These are phyloP conservation scores for Cheirogaleus medius DNA, from an alignment of 2,113 vertebrate genomes.

Conservation along the genomic window DNA sequence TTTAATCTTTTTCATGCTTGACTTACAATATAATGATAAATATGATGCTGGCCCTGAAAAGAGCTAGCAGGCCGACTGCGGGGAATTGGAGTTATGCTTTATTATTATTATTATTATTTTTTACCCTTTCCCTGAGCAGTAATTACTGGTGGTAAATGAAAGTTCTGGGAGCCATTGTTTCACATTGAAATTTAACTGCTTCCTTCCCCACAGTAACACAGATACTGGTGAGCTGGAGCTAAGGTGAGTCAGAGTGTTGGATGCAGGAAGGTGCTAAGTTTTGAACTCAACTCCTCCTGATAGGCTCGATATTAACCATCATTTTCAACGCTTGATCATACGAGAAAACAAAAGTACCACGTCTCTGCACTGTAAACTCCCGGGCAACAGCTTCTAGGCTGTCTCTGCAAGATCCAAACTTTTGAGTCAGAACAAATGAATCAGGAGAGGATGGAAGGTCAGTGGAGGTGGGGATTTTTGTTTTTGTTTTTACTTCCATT, in stretches of 20 bases:
- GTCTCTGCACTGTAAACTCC: background rate
- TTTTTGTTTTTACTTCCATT: background rate
- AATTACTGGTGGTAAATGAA: constrained; percentile 72
- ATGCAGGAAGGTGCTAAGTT: background rate
- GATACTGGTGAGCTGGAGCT: background rate
- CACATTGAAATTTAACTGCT: constrained; percentile 63
- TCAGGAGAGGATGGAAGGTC: background rate
- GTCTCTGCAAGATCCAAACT: background rate
- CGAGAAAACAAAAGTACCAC: background rate
- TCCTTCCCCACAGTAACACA: constrained; percentile 42
- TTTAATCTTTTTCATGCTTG: constrained; percentile 66
- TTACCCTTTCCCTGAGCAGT: constrained; percentile 37
- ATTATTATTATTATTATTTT: background rate
- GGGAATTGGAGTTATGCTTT: constrained; percentile 24
- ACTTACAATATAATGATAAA: constrained; percentile 70
- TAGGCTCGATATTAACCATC: background rate
- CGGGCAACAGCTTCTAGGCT: background rate
- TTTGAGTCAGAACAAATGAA: background rate
- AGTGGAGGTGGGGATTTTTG: background rate
- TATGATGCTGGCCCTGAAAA: constrained; percentile 46
- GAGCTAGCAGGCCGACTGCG: background rate
- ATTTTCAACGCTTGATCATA: background rate
- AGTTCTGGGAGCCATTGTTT: constrained; percentile 63
- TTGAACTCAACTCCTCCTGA: background rate
- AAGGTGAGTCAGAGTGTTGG: background rate